phyloP scores from a whole-genome alignment of 2,113 vertebrate genomes.

The Chionomys nivalis region DNA sequence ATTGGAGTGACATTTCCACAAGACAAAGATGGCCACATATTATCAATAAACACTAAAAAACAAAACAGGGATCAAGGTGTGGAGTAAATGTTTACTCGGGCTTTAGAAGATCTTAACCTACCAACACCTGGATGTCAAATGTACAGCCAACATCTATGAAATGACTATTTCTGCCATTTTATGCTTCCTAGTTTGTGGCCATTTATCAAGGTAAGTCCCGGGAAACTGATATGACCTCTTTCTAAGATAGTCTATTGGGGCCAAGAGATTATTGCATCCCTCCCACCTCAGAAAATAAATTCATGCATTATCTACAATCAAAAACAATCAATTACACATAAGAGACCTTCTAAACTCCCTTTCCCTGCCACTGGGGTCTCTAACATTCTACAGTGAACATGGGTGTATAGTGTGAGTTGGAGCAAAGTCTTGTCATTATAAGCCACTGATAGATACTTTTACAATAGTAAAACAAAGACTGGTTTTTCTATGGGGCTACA shows the following conservation, averaged over 20 bases:
- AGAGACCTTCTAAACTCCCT: background rate
- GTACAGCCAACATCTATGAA: background rate
- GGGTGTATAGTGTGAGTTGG: background rate
- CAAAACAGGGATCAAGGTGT: background rate
- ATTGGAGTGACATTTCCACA: background rate
- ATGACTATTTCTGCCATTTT: background rate
- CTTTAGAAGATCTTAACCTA: background rate
- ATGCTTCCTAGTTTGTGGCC: background rate
- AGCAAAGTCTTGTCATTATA: background rate
- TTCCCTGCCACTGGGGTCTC: background rate
- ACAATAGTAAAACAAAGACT: background rate
- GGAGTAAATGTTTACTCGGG: background rate
- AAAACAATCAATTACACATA: background rate
- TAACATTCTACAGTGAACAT: background rate
- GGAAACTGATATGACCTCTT: background rate
- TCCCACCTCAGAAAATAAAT: background rate
- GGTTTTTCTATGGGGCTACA: background rate
- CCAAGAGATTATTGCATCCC: background rate
- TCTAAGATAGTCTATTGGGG: background rate
- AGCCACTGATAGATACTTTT: background rate
- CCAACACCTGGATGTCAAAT: background rate
- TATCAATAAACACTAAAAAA: background rate
- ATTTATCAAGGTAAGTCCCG: background rate
- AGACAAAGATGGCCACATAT: background rate
- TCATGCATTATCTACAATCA: background rate